Percentiles rank a stretch among this genome's conserved stretches.
Evolutionary conservation across 1,140 invertebrate species (phyloP).

Genomic region (Diprion similis): DNA sequence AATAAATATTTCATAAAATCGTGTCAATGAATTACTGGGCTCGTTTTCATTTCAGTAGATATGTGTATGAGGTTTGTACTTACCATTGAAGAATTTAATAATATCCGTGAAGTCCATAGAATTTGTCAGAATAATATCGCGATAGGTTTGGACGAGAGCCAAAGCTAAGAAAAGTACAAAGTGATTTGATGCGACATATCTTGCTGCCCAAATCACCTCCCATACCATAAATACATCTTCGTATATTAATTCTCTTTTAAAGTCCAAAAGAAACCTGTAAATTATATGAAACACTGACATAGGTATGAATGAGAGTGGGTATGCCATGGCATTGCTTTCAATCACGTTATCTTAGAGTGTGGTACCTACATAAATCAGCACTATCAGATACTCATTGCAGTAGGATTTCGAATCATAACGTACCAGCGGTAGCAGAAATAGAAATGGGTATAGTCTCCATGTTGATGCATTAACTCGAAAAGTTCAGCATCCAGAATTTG

Average conservation of each 20-base stretch:
- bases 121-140: slow-evolving; percentile 93
- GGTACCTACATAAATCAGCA: slow-evolving; percentile 10
- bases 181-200: slow-evolving; percentile 82
- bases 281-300: neutral
- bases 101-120: slow-evolving; percentile 98
- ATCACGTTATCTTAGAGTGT: neutral
- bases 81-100: slow-evolving; percentile 97
- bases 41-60: neutral
- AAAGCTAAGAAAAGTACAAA: slow-evolving; percentile 94
- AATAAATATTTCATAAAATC: slow-evolving; percentile 17
- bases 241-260: slow-evolving; percentile 85
- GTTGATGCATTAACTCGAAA: slow-evolving; percentile 92
- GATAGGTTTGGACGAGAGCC: slow-evolving; percentile 89
- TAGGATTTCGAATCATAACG: neutral
- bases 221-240: slow-evolving; percentile 93
- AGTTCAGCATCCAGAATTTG: slow-evolving; percentile 93
- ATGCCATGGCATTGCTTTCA: too few species aligned
- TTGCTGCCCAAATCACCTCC: slow-evolving; percentile 96
- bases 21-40: neutral
- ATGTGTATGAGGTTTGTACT: slow-evolving; percentile 31
- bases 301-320: too few species aligned
- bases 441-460: slow-evolving; percentile 96
- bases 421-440: slow-evolving; percentile 98
- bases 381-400: neutral
- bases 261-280: slow-evolving; percentile 68